Percentiles rank a stretch among this genome's conserved stretches.
Conservation (phyloP, 2,797 vertebrate species). For the Salmo trutta region DNA sequence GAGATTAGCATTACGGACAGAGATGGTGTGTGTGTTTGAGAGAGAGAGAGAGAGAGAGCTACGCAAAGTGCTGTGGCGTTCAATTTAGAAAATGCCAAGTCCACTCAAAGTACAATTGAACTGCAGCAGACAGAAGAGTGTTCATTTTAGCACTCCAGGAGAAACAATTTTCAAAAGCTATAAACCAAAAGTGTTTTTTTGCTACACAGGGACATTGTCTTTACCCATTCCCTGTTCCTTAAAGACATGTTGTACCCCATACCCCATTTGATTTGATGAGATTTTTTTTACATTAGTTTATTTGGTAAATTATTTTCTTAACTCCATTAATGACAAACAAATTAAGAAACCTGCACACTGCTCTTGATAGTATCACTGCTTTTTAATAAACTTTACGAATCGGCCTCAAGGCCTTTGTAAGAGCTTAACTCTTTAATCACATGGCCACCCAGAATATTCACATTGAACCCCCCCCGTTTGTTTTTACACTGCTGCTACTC, state of each 20-base stretch:
- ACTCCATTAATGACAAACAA: no score
- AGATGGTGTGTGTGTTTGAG: slow-evolving; percentile 1
- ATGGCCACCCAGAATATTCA: no score
- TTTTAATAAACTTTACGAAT: background rate
- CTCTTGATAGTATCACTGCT: background rate
- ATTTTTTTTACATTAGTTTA: no score
- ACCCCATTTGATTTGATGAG: no score
- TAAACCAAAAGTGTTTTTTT: background rate
- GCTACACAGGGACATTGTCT: background rate
- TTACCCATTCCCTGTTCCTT: background rate
- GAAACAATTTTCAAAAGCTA: background rate
- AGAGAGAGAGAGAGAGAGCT: background rate
- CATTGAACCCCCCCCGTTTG: no score
- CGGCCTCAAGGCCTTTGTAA: no score
- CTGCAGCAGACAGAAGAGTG: background rate
- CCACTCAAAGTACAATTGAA: slow-evolving; percentile 6
- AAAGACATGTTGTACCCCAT: no score
- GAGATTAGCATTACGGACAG: background rate
- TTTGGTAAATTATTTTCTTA: no score
- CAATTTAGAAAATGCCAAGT: slow-evolving; percentile 31
- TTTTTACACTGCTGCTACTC: no score
- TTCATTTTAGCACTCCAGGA: slow-evolving; percentile 16
- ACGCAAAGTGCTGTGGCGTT: slow-evolving; percentile 4
- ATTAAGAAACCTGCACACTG: background rate
- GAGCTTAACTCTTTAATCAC: no score